Conservation (phyloP, 2,888 invertebrate species). For the Heliconius aoede region DNA sequence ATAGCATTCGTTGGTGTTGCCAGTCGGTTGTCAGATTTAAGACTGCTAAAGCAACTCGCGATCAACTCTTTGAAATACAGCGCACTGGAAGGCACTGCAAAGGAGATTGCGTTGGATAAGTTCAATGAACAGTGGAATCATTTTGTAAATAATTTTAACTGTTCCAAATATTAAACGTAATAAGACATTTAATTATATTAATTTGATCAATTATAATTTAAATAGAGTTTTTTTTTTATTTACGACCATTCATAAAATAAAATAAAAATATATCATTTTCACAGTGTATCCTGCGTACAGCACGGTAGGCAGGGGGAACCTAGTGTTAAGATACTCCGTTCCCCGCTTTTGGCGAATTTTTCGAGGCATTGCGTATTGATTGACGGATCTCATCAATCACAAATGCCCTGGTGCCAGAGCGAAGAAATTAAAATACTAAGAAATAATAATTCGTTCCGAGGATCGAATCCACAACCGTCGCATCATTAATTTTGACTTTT, state of each 20-base stretch:
- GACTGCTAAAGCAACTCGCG: constrained; percentile 88
- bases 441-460: too few species aligned
- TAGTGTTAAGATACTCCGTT: too few species aligned
- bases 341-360: too few species aligned
- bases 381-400: too few species aligned
- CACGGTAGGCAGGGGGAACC: too few species aligned
- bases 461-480: too few species aligned
- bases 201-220: not conserved
- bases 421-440: too few species aligned
- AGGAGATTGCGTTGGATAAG: constrained; percentile 72
- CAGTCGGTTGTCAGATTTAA: constrained; percentile 86
- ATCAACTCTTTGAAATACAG: constrained; percentile 89
- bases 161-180: constrained; percentile 56
- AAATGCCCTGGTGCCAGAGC: too few species aligned
- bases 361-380: too few species aligned
- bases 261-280: too few species aligned
- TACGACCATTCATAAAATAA: too few species aligned
- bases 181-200: not conserved
- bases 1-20: constrained; percentile 90
- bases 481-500: not conserved
- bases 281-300: too few species aligned
- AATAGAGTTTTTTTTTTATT: not conserved
- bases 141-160: constrained; percentile 78
- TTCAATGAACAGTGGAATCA: constrained; percentile 85
- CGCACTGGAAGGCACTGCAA: constrained; percentile 78